Evolutionary conservation across 2,797 vertebrate species (phyloP).

Genomic region (Platyrinchus mystaceus): DNA sequence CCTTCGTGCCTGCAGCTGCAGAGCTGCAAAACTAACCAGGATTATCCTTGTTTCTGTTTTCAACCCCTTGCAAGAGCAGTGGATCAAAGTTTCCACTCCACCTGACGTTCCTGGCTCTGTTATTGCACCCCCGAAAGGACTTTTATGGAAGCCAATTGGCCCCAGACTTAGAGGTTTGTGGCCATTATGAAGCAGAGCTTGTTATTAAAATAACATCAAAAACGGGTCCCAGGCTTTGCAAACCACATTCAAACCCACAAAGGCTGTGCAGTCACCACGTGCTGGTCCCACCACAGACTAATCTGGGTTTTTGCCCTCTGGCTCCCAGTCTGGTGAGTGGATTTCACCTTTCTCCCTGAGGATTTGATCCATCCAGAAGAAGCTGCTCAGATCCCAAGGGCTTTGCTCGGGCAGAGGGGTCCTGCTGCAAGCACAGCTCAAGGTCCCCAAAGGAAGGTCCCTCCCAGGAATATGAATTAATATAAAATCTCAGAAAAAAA

Average conservation of each 20-base stretch:
- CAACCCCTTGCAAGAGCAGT: rapidly evolving
- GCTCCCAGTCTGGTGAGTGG: rapidly evolving
- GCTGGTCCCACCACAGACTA: not conserved
- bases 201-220: not conserved
- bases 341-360: not conserved
- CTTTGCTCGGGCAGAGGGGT: not conserved
- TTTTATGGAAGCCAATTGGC: not conserved
- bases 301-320: not conserved
- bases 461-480: rapidly evolving
- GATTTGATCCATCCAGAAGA: not conserved
- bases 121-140: not conserved
- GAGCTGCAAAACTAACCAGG: not conserved
- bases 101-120: rapidly evolving
- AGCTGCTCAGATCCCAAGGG: rapidly evolving
- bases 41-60: not conserved
- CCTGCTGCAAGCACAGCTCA: rapidly evolving
- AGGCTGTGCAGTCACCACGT: rapidly evolving
- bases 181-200: not conserved
- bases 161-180: not conserved
- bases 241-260: rapidly evolving
- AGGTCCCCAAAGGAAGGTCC: not conserved
- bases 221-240: rapidly evolving
- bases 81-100: not conserved
- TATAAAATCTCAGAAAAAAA: not conserved
- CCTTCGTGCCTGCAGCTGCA: rapidly evolving